phyloP scores from a whole-genome alignment of 2,113 vertebrate species.

The Pelmatolapia mariae region DNA sequence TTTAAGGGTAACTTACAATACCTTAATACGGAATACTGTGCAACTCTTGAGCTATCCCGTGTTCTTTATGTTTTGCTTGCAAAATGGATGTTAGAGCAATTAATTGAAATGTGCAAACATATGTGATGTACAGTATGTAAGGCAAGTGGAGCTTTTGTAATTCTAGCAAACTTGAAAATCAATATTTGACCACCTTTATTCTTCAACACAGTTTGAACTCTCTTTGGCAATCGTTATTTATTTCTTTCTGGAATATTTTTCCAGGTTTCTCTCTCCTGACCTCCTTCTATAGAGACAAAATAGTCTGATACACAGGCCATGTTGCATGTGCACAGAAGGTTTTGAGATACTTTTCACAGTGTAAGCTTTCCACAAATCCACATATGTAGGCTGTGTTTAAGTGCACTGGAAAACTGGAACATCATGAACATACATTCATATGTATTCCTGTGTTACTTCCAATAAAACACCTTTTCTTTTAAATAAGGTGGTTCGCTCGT shows the following conservation, averaged over 20 bases:
- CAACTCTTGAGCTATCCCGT: background rate
- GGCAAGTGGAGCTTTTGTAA: background rate
- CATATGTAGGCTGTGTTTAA: background rate
- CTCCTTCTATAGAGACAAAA: background rate
- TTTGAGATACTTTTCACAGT: background rate
- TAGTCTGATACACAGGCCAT: background rate
- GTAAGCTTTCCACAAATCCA: background rate
- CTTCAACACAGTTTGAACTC: background rate
- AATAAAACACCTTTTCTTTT: background rate
- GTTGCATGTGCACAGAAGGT: background rate
- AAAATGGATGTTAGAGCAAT: background rate
- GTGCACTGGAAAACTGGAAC: background rate
- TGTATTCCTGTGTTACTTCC: background rate
- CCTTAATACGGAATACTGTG: background rate
- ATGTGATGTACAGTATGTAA: background rate
- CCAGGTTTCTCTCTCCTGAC: background rate
- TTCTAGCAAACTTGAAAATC: background rate
- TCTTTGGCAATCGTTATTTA: background rate
- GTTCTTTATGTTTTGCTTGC: background rate
- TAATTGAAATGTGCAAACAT: background rate
- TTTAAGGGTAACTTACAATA: background rate
- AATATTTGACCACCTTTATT: background rate
- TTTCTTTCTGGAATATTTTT: background rate
- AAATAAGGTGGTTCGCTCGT: background rate
- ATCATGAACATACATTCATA: background rate